Percentiles rank a stretch among this genome's conserved stretches.
Evolutionary conservation across 35 echinoderm and acorn worm genomes (phyloP).

Genomic region (Anneissia japonica): DNA sequence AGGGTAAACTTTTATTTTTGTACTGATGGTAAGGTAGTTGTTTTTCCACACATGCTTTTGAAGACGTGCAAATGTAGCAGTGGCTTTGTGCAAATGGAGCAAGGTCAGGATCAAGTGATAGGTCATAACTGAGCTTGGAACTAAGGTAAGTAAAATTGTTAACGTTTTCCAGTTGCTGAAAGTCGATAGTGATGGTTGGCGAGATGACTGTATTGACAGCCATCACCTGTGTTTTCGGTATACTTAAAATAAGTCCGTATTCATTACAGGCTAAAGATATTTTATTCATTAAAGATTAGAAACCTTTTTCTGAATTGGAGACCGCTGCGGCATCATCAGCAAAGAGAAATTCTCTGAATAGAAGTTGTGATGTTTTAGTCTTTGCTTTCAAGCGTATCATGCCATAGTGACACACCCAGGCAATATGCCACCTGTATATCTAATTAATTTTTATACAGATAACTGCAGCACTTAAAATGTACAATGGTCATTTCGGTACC

Average conservation of each 20-base stretch:
- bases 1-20: conserved; percentile 3
- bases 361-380: no score
- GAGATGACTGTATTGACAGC: background rate
- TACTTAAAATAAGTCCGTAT: conserved; percentile 5
- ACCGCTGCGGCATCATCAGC: no score
- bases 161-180: background rate
- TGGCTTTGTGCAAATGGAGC: conserved; percentile 13
- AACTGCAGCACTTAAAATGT: no score
- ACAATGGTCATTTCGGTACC: no score
- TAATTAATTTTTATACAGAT: no score
- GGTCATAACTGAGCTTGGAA: background rate
- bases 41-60: conserved; percentile 39
- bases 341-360: no score
- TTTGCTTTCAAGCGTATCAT: no score
- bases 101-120: conserved; percentile 29
- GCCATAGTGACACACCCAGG: no score
- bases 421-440: no score
- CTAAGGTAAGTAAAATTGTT: conserved; percentile 26
- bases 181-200: conserved; percentile 1
- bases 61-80: conserved; percentile 25
- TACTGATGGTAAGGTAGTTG: background rate
- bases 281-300: no score
- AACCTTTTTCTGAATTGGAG: no score
- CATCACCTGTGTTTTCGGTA: background rate
- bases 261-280: no score